Evolutionary conservation across 1,140 invertebrate genomes (phyloP), one percentile per base, ranked within the genome.

Genomic region (Steinernema feltiae): DNA sequence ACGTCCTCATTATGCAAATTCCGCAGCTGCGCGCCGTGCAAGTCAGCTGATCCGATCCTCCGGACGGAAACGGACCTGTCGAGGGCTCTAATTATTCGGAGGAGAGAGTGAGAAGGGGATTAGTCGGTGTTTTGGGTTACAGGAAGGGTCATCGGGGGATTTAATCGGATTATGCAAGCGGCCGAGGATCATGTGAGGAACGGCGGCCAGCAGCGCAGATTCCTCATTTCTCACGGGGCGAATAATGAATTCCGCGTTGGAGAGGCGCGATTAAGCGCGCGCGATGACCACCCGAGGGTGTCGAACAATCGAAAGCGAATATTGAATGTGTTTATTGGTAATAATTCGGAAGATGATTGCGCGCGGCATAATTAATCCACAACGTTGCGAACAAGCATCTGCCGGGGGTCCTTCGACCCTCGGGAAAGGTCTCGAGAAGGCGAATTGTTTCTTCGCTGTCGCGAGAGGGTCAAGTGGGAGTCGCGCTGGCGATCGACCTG

Each of bases 251-350:
- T 15, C 35, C 53, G 24, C 7, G 15, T 21, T 63, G 53, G 41
- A 63, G 53, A 63, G 53, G 53, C 53, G 53, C 53, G 53, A 63
- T 63, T 63, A 63, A 27, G 53, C 24, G 35, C 35, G 7, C 35
- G 18, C 7, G 53, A 12, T 27, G 24, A 27, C 53, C 53, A 63
- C 53, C 53, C 53, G 53, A 63, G 53, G 53, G 53, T 63, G 53
- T 41, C 53, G 24, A 63, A 63, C 53, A 63, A 63, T 63, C 53
- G 53, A 63, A 27, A 12, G 24, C 53, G 53, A 63, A 63, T 63
- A 63, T 63, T 63, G 53, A 27, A 63, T 63, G 53, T 63, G 53
- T 63, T 63, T 63, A 63, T 63, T 63, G 53, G 53, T 63, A 63
- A 63, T 63, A 63, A 63, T 27, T 63, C 12, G 53, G 53, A 63